A percentile compares a stretch with the other conserved stretches of the same genome.
phyloP scores from a whole-genome alignment of 2,888 invertebrate genomes.

The Diplazon laetatorius region DNA sequence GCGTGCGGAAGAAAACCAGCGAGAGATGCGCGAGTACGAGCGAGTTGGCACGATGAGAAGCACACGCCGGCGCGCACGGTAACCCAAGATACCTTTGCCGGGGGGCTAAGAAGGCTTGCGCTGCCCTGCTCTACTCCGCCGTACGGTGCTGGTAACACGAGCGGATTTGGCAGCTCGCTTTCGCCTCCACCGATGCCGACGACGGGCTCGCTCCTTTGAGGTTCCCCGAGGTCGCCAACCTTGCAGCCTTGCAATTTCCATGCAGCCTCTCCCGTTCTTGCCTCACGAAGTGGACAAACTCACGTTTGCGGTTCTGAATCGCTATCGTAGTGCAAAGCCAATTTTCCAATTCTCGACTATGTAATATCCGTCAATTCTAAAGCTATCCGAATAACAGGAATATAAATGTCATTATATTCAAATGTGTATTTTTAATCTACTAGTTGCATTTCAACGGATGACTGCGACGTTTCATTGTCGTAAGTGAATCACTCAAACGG shows the following conservation, averaged over 20 bases:
- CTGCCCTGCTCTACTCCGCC: constrained; percentile 45
- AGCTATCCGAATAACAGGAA: background rate
- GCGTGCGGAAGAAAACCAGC: constrained; percentile 41
- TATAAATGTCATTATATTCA: background rate
- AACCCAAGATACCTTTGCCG: constrained; percentile 64
- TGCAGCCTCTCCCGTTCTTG: background rate
- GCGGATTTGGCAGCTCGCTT: constrained; percentile 70
- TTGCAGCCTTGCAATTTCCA: constrained; percentile 13
- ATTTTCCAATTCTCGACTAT: background rate
- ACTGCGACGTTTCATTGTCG: constrained; percentile 32
- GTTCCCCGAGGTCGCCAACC: constrained; percentile 56
- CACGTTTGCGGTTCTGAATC: background rate
- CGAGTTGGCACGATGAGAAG: constrained; percentile 54
- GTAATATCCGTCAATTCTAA: background rate
- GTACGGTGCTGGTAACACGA: constrained; percentile 70
- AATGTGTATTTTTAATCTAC: constrained; percentile 23
- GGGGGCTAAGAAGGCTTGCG: constrained; percentile 62
- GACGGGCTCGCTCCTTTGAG: constrained; percentile 39
- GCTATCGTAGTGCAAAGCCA: background rate
- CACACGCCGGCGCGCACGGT: constrained; percentile 60
- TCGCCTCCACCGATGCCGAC: constrained; percentile 44
- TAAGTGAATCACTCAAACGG: constrained; percentile 11
- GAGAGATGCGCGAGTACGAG: constrained; percentile 53
- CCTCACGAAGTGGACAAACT: constrained; percentile 2
- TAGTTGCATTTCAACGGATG: constrained; percentile 7